phyloP scores from a whole-genome alignment of 2,113 vertebrate species.

The Cervus canadensis region DNA sequence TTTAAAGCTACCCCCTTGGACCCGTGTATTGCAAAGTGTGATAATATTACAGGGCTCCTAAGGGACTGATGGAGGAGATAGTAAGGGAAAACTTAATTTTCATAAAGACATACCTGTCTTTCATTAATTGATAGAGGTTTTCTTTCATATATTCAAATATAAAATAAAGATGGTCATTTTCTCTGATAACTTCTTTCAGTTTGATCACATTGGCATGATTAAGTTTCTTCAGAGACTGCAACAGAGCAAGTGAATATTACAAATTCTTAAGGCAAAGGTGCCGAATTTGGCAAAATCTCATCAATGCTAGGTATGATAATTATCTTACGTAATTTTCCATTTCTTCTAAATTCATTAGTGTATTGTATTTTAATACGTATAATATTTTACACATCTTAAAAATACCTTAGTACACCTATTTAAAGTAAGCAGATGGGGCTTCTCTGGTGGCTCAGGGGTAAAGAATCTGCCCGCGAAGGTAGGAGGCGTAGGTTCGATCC shows the following conservation, averaged over 20 bases:
- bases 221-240: constrained; percentile 97
- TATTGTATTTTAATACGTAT: background rate
- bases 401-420: background rate
- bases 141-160: constrained; percentile 99
- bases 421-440: background rate
- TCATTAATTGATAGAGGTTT: constrained; percentile 99
- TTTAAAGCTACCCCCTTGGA: background rate
- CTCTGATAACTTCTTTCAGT: constrained; percentile 97
- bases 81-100: background rate
- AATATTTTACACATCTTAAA: background rate
- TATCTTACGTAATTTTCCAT: background rate
- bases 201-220: constrained; percentile 98
- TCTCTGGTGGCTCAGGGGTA: background rate
- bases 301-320: background rate
- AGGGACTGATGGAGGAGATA: background rate
- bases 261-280: constrained; percentile 14
- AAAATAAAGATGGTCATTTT: constrained; percentile 98
- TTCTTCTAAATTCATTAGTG: background rate
- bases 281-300: background rate
- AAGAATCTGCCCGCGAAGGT: background rate
- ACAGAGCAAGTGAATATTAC: background rate
- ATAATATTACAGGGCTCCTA: background rate
- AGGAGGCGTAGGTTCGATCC: background rate
- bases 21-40: background rate
- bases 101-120: constrained; percentile 89